Conservation (phyloP, 1,140 invertebrate genomes). For the Geopemphigus sp. region DNA sequence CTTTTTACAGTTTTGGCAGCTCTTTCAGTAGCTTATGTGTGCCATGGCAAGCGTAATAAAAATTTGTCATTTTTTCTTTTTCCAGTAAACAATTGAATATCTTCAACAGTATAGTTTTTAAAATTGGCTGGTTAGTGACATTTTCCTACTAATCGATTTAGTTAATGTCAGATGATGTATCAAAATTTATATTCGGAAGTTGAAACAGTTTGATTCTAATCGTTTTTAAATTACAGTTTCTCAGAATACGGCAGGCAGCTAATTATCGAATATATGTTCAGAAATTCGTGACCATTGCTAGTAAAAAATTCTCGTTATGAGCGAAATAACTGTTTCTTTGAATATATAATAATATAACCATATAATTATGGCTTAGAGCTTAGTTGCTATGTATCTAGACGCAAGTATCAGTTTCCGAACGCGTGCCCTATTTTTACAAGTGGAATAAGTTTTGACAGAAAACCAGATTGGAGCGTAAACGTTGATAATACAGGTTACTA, state of each 20-base stretch:
- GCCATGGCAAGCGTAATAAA: no score
- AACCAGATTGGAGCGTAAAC: conserved; percentile 52
- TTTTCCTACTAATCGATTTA: not conserved
- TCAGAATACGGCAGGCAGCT: conserved; percentile 51
- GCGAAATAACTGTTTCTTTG: conserved; percentile 53
- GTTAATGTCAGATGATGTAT: not conserved
- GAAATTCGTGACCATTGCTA: conserved; percentile 54
- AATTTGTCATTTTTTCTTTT: not conserved
- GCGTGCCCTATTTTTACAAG: conserved; percentile 3
- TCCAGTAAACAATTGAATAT: not conserved
- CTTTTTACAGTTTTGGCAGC: no score
- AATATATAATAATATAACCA: conserved; percentile 53
- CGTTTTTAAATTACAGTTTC: not conserved
- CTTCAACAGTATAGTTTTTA: not conserved
- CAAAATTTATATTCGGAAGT: not conserved
- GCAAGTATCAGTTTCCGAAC: not conserved
- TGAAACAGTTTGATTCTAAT: not conserved
- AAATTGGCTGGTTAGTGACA: not conserved
- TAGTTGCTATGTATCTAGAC: not conserved
- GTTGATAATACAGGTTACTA: conserved; percentile 51
- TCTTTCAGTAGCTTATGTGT: no score
- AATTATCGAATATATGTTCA: conserved; percentile 53
- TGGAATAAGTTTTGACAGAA: conserved; percentile 50
- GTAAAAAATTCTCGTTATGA: conserved; percentile 55
- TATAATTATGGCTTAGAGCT: not conserved